These are phyloP conservation scores for Toxotes chatareus DNA, from an alignment of 2,113 vertebrate species.

Conservation along the genomic window DNA sequence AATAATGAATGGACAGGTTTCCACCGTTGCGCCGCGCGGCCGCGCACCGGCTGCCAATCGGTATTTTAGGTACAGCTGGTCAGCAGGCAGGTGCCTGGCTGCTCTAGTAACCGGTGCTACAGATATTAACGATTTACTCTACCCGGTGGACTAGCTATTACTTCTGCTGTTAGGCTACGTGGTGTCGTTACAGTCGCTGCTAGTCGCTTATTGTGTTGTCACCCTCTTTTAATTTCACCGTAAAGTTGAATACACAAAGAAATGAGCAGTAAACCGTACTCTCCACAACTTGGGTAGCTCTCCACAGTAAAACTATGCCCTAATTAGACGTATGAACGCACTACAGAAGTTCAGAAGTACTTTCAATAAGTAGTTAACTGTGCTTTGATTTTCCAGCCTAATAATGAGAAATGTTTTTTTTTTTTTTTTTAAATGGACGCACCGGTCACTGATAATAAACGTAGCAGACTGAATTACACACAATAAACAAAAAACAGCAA, in stretches of 20 bases:
- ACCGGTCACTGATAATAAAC: not conserved
- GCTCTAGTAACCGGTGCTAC: not conserved
- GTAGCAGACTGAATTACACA: no score
- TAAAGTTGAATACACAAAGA: not conserved
- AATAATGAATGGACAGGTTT: conserved; percentile 45
- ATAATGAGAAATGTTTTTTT: no score
- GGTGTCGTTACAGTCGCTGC: not conserved
- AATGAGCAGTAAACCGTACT: not conserved
- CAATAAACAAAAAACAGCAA: no score
- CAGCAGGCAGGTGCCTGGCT: not conserved
- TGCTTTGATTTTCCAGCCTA: not conserved
- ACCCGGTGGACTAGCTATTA: not conserved
- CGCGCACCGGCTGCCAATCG: not conserved
- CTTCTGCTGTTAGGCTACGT: no score
- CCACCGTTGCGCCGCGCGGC: not conserved
- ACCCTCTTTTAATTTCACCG: no score
- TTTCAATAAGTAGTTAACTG: not conserved
- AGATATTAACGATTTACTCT: not conserved
- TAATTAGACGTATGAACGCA: not conserved
- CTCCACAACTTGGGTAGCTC: not conserved
- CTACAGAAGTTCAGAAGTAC: not conserved
- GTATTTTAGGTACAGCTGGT: not conserved
- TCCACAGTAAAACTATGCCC: not conserved
- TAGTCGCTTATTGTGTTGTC: not conserved
- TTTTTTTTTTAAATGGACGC: not conserved